Evolutionary conservation across 2,888 invertebrate genomes (phyloP).

Genomic region (Nymphalis polychloros): DNA sequence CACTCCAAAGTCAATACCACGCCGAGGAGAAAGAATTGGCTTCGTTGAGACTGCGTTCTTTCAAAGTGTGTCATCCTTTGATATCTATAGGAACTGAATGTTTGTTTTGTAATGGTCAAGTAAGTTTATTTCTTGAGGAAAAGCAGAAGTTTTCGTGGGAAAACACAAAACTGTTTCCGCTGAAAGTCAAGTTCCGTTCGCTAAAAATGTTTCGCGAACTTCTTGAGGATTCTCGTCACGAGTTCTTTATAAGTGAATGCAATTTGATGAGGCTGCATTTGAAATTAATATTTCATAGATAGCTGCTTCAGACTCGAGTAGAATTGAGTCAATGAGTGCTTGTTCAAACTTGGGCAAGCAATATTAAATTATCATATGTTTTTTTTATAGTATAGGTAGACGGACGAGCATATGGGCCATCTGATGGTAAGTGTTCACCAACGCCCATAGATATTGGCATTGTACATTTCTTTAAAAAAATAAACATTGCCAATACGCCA

Average conservation of each 20-base stretch:
- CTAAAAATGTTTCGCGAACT: conserved; percentile 30
- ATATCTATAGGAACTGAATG: conserved; percentile 29
- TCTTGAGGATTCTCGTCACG: conserved; percentile 19
- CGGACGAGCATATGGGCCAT: no score
- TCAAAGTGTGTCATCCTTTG: conserved; percentile 35
- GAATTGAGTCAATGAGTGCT: no score
- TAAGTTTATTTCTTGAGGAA: conserved; percentile 32
- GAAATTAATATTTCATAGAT: conserved; percentile 33
- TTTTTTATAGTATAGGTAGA: no score
- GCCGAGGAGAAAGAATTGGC: conserved; percentile 17
- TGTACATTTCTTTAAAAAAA: no score
- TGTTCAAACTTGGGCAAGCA: no score
- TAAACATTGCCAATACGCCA: no score
- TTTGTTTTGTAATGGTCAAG: conserved; percentile 34
- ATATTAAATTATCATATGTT: no score
- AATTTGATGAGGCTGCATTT: conserved; percentile 26
- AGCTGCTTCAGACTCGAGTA: conserved; percentile 36
- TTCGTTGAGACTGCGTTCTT: conserved; percentile 25
- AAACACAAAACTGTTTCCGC: conserved; percentile 24
- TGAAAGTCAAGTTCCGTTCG: conserved; percentile 29
- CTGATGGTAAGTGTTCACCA: no score
- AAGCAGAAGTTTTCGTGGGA: conserved; percentile 29
- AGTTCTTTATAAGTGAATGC: conserved; percentile 29
- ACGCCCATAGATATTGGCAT: no score
- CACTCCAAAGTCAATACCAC: conserved; percentile 40